phyloP scores from a whole-genome alignment of 2,888 invertebrate species.

The Camptogramma bilineatum region DNA sequence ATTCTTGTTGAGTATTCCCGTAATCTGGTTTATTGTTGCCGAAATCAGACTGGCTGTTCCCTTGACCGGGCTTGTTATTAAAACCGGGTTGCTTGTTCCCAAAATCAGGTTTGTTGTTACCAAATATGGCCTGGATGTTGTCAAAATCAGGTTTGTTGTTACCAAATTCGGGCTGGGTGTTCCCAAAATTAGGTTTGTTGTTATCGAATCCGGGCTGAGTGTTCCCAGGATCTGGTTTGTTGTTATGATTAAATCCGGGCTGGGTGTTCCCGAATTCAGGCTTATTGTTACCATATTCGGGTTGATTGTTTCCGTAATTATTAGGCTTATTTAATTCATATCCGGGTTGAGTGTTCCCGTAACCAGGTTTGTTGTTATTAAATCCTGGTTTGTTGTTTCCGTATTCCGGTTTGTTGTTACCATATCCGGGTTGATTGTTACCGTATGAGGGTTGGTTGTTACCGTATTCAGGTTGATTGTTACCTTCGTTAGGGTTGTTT shows the following conservation, averaged over 20 bases:
- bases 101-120: slow-evolving; percentile 12
- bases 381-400: not conserved
- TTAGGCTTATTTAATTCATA: slow-evolving; percentile 16
- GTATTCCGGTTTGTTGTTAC: slow-evolving; percentile 6
- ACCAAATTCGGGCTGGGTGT: slow-evolving; percentile 29
- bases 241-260: not conserved
- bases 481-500: not conserved
- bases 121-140: slow-evolving; percentile 13
- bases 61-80: slow-evolving; percentile 22
- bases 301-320: not conserved
- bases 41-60: slow-evolving; percentile 20
- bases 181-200: not conserved
- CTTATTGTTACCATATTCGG: slow-evolving; percentile 18
- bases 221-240: not conserved
- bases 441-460: not conserved
- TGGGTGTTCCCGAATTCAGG: slow-evolving; percentile 21
- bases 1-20: slow-evolving; percentile 29
- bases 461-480: not conserved
- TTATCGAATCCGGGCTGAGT: not conserved
- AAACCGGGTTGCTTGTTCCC: slow-evolving; percentile 19
- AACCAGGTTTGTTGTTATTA: not conserved
- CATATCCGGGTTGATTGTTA: slow-evolving; percentile 31
- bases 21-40: slow-evolving; percentile 24
- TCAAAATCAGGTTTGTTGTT: slow-evolving; percentile 13
- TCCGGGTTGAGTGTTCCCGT: slow-evolving; percentile 24